These are phyloP conservation scores for Saxicola maurus DNA, from an alignment of 2,797 vertebrate species.

Conservation along the genomic window DNA sequence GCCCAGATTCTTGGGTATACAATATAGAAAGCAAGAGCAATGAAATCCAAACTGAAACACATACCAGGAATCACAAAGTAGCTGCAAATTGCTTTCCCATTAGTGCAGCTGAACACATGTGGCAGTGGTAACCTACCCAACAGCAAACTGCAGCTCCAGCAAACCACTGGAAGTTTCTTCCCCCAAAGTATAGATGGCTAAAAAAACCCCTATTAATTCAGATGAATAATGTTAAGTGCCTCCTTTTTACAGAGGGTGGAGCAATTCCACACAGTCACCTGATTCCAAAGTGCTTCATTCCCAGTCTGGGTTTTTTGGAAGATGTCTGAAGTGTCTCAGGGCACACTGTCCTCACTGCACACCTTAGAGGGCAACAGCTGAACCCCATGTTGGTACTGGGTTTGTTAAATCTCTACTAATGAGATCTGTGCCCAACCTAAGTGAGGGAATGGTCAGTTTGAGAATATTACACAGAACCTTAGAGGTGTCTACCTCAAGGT, in stretches of 20 bases:
- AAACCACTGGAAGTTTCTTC: background rate
- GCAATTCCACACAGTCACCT: background rate
- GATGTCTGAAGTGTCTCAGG: background rate
- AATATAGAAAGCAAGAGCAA: conserved; percentile 64
- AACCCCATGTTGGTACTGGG: fast-evolving
- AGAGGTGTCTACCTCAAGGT: background rate
- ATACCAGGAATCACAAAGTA: conserved; percentile 31
- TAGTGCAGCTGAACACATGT: conserved; percentile 1
- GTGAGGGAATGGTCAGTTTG: background rate
- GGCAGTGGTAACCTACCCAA: background rate
- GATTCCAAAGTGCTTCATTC: background rate
- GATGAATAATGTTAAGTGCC: background rate
- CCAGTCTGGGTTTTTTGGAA: background rate
- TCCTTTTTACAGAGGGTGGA: background rate
- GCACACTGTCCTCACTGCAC: background rate
- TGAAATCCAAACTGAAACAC: conserved; percentile 49
- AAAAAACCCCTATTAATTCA: background rate
- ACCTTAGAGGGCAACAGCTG: background rate
- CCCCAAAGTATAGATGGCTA: background rate
- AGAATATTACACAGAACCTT: background rate
- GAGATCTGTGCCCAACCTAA: background rate
- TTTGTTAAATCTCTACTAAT: background rate
- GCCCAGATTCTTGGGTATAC: conserved; percentile 62
- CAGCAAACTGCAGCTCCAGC: background rate
- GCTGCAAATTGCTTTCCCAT: conserved; percentile 47